A percentile compares a stretch with the other conserved stretches of the same genome.
phyloP scores from a whole-genome alignment of 2,113 vertebrate species.

The Bagarius yarrelli region DNA sequence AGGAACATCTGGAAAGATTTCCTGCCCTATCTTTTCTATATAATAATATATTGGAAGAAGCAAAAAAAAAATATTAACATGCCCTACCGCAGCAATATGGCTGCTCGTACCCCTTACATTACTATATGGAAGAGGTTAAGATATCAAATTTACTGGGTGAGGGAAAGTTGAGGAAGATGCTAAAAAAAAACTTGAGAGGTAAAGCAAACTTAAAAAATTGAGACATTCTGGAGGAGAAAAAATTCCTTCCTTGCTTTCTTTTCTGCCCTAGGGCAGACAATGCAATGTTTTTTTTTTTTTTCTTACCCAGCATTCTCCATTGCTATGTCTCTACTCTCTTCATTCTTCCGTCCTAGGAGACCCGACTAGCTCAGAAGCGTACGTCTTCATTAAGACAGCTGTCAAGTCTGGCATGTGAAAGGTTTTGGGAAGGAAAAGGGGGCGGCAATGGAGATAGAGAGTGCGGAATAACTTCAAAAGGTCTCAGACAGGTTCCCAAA shows the following conservation, averaged over 20 bases:
- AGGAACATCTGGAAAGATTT: neutral
- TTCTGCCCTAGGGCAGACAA: constrained; percentile 31
- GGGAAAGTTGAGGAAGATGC: neutral
- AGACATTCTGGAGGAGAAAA: constrained; percentile 37
- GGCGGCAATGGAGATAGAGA: neutral
- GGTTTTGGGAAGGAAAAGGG: constrained; percentile 19
- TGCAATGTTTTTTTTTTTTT: constrained; percentile 39
- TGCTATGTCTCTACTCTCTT: constrained; percentile 12
- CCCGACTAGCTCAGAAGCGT: constrained; percentile 45
- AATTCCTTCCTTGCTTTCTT: constrained; percentile 25
- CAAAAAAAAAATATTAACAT: neutral
- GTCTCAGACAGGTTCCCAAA: constrained; percentile 37
- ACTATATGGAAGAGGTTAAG: neutral
- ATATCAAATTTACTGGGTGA: neutral
- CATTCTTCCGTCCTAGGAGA: constrained; percentile 38
- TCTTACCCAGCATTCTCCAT: constrained; percentile 29
- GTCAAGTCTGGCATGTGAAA: constrained; percentile 54
- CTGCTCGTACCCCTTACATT: constrained; percentile 12
- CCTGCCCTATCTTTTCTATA: no score
- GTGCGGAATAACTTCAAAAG: constrained; percentile 50
- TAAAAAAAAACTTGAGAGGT: neutral
- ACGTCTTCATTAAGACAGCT: constrained; percentile 58
- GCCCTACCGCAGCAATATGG: constrained; percentile 32
- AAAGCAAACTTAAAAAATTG: constrained; percentile 40
- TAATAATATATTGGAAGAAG: neutral